These are phyloP conservation scores for Drosophila atripex DNA, from an alignment of 2,888 invertebrate species.

Conservation along the genomic window DNA sequence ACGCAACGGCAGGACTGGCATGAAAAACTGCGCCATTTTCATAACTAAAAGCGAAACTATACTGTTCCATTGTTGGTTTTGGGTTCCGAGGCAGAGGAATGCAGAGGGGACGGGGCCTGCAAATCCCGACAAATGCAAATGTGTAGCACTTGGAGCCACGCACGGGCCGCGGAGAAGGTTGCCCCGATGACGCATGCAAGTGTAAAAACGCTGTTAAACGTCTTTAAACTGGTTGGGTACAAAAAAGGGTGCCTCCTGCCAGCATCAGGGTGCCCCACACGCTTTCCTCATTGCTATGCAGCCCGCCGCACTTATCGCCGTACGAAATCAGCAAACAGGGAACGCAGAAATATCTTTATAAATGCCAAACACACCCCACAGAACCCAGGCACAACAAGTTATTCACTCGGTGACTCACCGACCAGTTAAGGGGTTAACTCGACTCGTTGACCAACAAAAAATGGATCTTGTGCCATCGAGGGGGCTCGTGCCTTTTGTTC, in stretches of 20 bases:
- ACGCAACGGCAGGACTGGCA: constrained; percentile 39
- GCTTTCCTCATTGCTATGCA: constrained; percentile 63
- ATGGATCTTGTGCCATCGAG: constrained; percentile 10
- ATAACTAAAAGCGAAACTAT: constrained; percentile 66
- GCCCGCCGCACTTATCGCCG: constrained; percentile 51
- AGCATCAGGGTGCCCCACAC: constrained; percentile 12
- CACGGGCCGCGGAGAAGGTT: constrained; percentile 53
- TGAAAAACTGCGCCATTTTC: constrained; percentile 53
- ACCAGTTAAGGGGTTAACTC: constrained; percentile 70
- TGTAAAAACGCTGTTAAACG: constrained; percentile 57
- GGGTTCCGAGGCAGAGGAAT: not conserved
- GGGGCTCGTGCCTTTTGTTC: constrained; percentile 31
- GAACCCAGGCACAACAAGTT: constrained; percentile 21
- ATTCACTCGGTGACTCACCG: constrained; percentile 60
- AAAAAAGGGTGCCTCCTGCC: not conserved
- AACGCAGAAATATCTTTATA: constrained; percentile 68
- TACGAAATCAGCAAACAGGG: constrained; percentile 57
- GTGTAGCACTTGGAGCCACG: constrained; percentile 68
- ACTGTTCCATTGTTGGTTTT: constrained; percentile 39
- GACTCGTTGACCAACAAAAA: constrained; percentile 29
- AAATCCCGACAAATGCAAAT: constrained; percentile 66
- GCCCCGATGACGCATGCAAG: constrained; percentile 67
- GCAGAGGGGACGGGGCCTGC: constrained; percentile 8
- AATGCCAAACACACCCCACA: constrained; percentile 31
- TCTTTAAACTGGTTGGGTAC: constrained; percentile 22